A percentile compares a stretch with the other conserved stretches of the same genome.
phyloP scores from a whole-genome alignment of 2,113 vertebrate species.

The Mesocricetus auratus region DNA sequence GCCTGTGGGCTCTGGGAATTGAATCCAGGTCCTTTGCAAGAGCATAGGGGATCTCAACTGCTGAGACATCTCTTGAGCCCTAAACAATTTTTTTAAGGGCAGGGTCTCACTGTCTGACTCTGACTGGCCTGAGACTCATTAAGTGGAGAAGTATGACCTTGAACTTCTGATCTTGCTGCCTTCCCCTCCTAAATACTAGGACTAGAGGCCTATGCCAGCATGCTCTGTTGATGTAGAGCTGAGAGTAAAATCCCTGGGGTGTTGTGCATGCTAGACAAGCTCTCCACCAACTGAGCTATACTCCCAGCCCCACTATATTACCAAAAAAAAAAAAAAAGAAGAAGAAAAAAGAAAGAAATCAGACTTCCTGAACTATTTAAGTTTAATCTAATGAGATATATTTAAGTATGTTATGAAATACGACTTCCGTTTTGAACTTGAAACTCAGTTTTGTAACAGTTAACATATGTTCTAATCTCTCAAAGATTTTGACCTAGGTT shows the following conservation, averaged over 20 bases:
- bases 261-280: not conserved
- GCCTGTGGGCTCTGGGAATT: not conserved
- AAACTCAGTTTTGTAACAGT: conserved; percentile 27
- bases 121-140: not conserved
- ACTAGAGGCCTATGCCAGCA: not conserved
- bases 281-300: not conserved
- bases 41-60: no score
- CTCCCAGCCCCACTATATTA: not conserved
- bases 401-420: not conserved
- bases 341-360: not conserved
- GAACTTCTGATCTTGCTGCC: not conserved
- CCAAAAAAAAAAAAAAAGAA: not conserved
- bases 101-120: not conserved
- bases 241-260: not conserved
- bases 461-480: not conserved
- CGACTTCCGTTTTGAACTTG: conserved; percentile 2
- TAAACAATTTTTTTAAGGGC: not conserved
- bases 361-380: not conserved
- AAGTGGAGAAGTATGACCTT: no score
- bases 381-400: not conserved
- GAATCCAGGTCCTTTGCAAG: not conserved
- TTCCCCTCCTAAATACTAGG: not conserved
- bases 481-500: not conserved
- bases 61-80: not conserved
- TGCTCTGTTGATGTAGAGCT: not conserved